These are phyloP conservation scores for Sympetrum striolatum DNA, from an alignment of 2,888 invertebrate genomes.

Conservation along the genomic window DNA sequence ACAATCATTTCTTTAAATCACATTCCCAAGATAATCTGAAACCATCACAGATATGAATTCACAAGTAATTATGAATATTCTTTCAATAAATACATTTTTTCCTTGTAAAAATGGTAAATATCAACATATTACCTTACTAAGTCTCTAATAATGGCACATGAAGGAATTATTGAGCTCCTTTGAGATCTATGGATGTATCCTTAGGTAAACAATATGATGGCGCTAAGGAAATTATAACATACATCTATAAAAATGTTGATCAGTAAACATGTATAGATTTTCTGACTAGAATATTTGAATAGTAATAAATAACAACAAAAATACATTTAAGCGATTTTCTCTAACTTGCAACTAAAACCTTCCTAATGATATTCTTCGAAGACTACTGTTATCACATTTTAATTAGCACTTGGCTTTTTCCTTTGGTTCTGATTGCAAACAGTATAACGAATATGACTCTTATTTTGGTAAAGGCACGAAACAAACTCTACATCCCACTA, in stretches of 20 bases:
- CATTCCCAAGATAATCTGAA: not conserved
- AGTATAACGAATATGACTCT: not conserved
- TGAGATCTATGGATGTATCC: constrained; percentile 26
- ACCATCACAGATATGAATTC: constrained; percentile 29
- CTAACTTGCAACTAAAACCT: not conserved
- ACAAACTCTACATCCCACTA: constrained; percentile 17
- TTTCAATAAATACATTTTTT: constrained; percentile 11
- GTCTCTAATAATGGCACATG: constrained; percentile 31
- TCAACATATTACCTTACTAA: not conserved
- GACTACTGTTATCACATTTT: constrained; percentile 21
- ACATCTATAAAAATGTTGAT: not conserved
- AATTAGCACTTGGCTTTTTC: constrained; percentile 11
- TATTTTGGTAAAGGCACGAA: constrained; percentile 1
- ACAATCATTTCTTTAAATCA: constrained; percentile 20
- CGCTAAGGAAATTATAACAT: not conserved
- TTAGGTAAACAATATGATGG: constrained; percentile 12
- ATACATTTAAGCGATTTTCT: not conserved
- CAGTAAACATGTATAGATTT: not conserved
- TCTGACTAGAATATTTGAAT: constrained; percentile 29
- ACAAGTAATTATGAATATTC: not conserved
- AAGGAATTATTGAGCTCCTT: constrained; percentile 37
- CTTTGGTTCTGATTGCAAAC: constrained; percentile 8
- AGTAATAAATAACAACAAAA: constrained; percentile 7
- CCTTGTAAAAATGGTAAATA: not conserved
- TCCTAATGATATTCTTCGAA: not conserved